Conservation (phyloP, 2,888 invertebrate genomes). For the Heteromurus nitidus region DNA sequence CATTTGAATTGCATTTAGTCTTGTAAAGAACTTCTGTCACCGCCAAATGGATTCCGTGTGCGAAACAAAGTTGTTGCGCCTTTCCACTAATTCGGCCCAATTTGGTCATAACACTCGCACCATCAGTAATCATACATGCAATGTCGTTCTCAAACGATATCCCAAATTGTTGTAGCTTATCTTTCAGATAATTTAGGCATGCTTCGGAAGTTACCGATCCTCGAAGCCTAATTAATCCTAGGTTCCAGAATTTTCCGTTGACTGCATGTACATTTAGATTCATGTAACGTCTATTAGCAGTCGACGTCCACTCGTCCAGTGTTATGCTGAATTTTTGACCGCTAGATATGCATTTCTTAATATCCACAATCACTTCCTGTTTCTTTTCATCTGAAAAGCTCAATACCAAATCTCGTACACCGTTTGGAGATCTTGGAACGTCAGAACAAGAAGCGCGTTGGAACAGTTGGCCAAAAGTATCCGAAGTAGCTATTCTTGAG, state of each 20-base stretch:
- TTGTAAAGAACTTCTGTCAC: slow-evolving; percentile 46
- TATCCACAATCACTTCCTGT: background rate
- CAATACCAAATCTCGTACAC: background rate
- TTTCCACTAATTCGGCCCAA: slow-evolving; percentile 23
- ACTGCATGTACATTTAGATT: background rate
- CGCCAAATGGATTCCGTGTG: slow-evolving; percentile 56
- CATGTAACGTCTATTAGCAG: slow-evolving; percentile 15
- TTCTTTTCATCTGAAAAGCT: background rate
- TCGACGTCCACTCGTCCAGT: slow-evolving; percentile 25
- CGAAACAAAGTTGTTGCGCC: slow-evolving; percentile 43
- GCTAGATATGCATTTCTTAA: background rate
- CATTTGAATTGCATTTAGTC: too few relatives aligned
- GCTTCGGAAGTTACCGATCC: slow-evolving; percentile 24
- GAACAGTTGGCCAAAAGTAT: background rate
- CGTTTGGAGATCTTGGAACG: background rate
- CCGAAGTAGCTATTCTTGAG: background rate
- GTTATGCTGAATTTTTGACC: slow-evolving; percentile 5
- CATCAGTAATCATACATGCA: slow-evolving; percentile 33
- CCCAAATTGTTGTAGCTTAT: slow-evolving; percentile 22
- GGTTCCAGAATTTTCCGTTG: background rate
- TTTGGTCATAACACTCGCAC: slow-evolving; percentile 49
- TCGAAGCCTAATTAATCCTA: background rate
- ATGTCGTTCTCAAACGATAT: slow-evolving; percentile 28
- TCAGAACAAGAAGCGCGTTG: background rate
- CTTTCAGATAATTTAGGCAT: slow-evolving; percentile 1